phyloP scores from a whole-genome alignment of 2,113 vertebrate species.

The Ondatra zibethicus region DNA sequence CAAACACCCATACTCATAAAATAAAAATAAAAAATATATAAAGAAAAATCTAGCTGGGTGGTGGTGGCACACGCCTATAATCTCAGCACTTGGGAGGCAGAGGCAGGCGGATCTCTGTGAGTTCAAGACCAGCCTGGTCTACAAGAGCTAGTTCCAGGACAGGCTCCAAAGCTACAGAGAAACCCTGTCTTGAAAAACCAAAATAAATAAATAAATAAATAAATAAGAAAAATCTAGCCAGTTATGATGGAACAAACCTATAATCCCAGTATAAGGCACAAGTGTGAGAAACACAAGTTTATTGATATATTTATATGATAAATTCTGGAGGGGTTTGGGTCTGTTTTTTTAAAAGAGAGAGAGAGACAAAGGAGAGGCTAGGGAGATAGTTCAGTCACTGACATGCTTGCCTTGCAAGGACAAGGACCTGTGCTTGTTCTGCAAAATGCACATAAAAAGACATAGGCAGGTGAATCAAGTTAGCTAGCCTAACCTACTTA shows the following conservation, averaged over 20 bases:
- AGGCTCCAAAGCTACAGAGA: too few species aligned
- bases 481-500: not conserved
- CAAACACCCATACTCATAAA: not conserved
- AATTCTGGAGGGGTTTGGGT: not conserved
- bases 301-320: too few species aligned
- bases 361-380: not conserved
- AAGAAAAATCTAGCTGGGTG: too few species aligned
- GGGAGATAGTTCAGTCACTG: not conserved
- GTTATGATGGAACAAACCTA: not conserved
- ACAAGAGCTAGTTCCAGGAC: too few species aligned
- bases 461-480: not conserved
- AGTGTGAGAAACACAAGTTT: not conserved
- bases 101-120: too few species aligned
- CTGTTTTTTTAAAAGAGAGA: not conserved
- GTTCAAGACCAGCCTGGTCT: too few species aligned
- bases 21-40: not conserved
- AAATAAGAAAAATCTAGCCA: not conserved
- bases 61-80: too few species aligned
- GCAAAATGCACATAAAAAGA: not conserved
- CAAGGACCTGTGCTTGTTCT: not conserved
- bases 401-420: not conserved
- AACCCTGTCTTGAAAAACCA: too few species aligned
- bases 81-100: too few species aligned
- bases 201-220: not conserved
- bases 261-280: not conserved